Base-by-base conservation (phyloP, 2,113 vertebrate species). In the Scomber colias region DNA sequence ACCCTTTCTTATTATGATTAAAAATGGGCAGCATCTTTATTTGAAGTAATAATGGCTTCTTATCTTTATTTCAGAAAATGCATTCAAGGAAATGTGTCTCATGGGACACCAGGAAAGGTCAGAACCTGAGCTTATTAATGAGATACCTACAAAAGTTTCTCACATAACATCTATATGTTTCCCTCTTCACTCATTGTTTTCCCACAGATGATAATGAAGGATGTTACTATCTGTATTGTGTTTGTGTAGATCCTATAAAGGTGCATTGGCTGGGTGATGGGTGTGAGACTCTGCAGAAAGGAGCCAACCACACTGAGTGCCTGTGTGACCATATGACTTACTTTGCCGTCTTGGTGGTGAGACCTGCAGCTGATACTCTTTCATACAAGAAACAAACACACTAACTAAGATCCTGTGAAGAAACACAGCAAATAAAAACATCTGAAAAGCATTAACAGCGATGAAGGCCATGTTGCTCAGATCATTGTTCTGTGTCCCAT, bases 331-430 rank as follows among this genome's bases (percentile, higher is more conserved):
- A 96, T 51, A 89, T 96, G 60, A 96, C 95, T 0, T 96, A 94
- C 89, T 95, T 96, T 68, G 67, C 92, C 53, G 85, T 96, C 21
- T 91, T 96, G 21, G 93, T 96, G 94, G 95, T 96, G 65, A 92
- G 93, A 53, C 50, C 5, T 51, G 24, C 59, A 35, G 15, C 62
- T 11, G 9, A 5, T 61, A 4, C 0, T 16, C 14, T 68, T 16
- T 54, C 1, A 40, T 61, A 16, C 15, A 50, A 11, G 12, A 48
- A 57, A 59, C 8, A 61, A 14, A 44, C 24, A 27, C 2, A 27
- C 24, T 2, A 27, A 27, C 24, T 2, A 27, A 27, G n/a, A 19
- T 10, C 40, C 9, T 11, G 17, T 44, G n/a, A 53, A 19, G 30
- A 69, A 59, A 53, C 55, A 62, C 9, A 6, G 4, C 6, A 40